Conservation (phyloP, 2,113 vertebrate species). For the Myrmecobius fasciatus region DNA sequence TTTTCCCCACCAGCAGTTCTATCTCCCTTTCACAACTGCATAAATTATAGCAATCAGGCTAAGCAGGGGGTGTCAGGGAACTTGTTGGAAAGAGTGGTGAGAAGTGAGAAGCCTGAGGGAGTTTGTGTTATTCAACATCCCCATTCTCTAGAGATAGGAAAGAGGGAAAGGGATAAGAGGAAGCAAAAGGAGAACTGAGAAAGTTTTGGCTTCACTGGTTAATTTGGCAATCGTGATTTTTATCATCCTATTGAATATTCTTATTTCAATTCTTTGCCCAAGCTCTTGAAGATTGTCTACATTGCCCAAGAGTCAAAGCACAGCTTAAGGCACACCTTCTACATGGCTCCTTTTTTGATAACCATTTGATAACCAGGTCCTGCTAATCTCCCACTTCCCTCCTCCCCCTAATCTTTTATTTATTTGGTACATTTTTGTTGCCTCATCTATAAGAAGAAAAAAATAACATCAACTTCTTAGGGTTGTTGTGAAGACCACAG, state of each 20-base stretch:
- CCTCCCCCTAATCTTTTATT: not conserved
- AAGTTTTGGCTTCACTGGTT: not conserved
- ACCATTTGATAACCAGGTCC: fast-evolving
- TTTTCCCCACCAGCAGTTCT: slow-evolving; percentile 62
- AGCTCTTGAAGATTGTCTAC: not conserved
- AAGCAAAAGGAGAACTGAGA: not conserved
- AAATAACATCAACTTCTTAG: not conserved
- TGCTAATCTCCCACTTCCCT: not conserved
- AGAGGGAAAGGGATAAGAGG: not conserved
- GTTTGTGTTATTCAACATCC: not conserved
- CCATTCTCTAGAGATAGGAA: slow-evolving; percentile 10
- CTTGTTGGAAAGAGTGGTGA: not conserved
- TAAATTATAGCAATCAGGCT: slow-evolving; percentile 46
- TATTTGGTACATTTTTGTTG: not conserved
- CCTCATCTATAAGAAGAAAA: not conserved
- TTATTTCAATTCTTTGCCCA: not conserved
- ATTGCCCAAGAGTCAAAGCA: not conserved
- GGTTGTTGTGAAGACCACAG: not conserved
- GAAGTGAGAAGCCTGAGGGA: slow-evolving; percentile 3
- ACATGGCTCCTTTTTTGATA: not conserved
- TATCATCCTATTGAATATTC: not conserved
- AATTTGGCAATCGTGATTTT: not conserved
- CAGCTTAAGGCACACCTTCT: not conserved
- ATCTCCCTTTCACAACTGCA: slow-evolving; percentile 9
- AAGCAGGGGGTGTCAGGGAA: not conserved